These are phyloP conservation scores for Pterocles orientalis DNA, from an alignment of 2,113 vertebrate genomes.

Conservation along the genomic window DNA sequence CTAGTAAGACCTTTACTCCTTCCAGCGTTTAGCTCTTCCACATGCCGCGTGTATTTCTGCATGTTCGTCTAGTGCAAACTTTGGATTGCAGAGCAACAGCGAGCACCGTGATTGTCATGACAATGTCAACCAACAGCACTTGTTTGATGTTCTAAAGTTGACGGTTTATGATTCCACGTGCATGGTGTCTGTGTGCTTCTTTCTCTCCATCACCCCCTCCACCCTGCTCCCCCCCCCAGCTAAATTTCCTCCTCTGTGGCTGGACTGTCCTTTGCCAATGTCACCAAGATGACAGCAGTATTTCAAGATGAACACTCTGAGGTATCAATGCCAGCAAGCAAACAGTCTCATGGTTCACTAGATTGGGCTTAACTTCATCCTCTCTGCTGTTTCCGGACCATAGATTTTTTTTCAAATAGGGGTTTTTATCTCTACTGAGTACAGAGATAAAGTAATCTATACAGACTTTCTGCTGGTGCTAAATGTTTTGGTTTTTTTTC, in stretches of 20 bases:
- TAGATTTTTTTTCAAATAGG: neutral
- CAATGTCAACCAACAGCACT: neutral
- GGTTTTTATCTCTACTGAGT: neutral
- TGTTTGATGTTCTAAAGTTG: constrained; percentile 6
- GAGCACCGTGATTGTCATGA: neutral
- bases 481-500: neutral
- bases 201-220: neutral
- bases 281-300: neutral
- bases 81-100: neutral
- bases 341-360: neutral
- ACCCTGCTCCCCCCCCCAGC: no score
- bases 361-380: neutral
- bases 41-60: neutral
- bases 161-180: neutral
- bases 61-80: neutral
- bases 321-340: neutral
- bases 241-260: neutral
- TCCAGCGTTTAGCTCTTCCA: neutral
- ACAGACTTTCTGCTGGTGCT: constrained; percentile 29
- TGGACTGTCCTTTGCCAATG: neutral
- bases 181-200: neutral
- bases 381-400: constrained; percentile 23
- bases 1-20: neutral
- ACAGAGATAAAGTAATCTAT: constrained; percentile 53
- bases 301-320: neutral